Evolutionary conservation across 2,888 invertebrate genomes (phyloP), one percentile per base, ranked within the genome.

Genomic region (Latrodectus elegans): DNA sequence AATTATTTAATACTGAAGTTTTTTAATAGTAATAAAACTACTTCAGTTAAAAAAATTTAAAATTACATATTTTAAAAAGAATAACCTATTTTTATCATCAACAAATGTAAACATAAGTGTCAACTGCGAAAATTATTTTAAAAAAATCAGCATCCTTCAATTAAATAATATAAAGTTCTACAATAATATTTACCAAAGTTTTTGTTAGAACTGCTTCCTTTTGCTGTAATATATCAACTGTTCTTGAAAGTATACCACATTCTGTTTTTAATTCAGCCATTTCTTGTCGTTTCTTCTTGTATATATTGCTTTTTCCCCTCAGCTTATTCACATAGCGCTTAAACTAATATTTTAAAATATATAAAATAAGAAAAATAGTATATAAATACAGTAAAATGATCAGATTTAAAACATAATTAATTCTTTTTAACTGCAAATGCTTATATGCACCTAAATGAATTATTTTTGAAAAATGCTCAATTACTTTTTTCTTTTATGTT

Each of bases 291-390:
- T 95, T 95, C 91, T 95, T 94, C 93, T 97, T 97, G 92, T 97
- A 97, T 12, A 95, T 93, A 10, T 95, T 95, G 91, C 96, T 96
- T 92, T 96, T 96, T 77, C 95, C 95, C 85, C 97, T 94, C 26
- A 97, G 93, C 90, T 95, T 95, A 91, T 95, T 95, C 17, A 97
- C 96, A 92, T 97, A 97, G 90, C 95, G 94, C 92, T 97, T 96
- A 91, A 97, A 94, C 93, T 97, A 90, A 38, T 70, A 65, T 55
- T 76, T 79, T 15, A 70, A 26, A 79, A 22, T 8, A 17, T 26
- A 74, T 74, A n/a, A 64, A n/a, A 26, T 38, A 15, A 49, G 12
- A 10, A 4, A 3, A 38, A 38, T 3, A 38, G 6, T 38, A 38
- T 6, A 6, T 38, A 38, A 4, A 38, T 38, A 38, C 4, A 38